A percentile compares a stretch with the other conserved stretches of the same genome.
Conservation (phyloP, 2,113 vertebrate genomes). For the Pagrus major region DNA sequence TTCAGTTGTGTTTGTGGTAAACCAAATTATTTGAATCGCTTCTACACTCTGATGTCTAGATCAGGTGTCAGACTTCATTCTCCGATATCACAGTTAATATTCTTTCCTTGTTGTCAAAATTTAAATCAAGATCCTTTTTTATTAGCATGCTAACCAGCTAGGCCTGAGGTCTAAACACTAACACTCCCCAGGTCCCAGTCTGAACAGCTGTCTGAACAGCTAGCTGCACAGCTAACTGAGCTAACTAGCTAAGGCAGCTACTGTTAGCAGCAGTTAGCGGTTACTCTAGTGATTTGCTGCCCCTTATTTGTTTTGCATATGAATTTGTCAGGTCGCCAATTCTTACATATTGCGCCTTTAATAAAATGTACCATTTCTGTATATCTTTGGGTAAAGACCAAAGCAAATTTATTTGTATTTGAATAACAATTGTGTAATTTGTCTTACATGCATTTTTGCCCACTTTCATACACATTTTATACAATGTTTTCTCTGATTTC, state of each 20-base stretch:
- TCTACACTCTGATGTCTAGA: background rate
- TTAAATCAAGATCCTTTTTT: background rate
- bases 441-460: slow-evolving; percentile 38
- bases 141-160: too few relatives aligned
- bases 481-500: background rate
- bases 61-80: background rate
- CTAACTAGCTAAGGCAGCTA: too few relatives aligned
- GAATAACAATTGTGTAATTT: slow-evolving; percentile 42
- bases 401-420: background rate
- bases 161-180: too few relatives aligned
- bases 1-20: background rate
- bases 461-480: slow-evolving; percentile 30
- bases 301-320: too few relatives aligned
- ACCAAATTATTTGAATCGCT: background rate
- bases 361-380: slow-evolving; percentile 13
- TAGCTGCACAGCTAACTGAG: too few relatives aligned
- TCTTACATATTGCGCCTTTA: too few relatives aligned
- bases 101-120: background rate
- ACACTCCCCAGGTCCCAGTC: too few relatives aligned
- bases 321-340: too few relatives aligned
- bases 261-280: too few relatives aligned
- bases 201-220: too few relatives aligned
- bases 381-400: slow-evolving; percentile 8
- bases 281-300: too few relatives aligned
- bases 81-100: slow-evolving; percentile 3